Conservation (phyloP, 2,888 invertebrate genomes). For the Pollenia griseotomentosa region DNA sequence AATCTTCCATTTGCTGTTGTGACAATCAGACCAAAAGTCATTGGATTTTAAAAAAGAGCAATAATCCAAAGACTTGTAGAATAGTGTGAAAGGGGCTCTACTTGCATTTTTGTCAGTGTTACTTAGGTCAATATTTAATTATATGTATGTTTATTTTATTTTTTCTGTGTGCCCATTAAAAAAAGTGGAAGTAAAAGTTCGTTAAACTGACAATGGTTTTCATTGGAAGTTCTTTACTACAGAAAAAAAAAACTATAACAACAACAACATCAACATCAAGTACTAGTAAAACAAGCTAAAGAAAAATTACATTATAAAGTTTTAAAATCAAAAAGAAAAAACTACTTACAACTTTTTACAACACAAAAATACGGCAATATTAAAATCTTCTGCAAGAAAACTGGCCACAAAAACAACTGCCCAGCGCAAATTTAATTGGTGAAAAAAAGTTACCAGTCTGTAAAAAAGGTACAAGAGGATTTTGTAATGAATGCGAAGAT, state of each 20-base stretch:
- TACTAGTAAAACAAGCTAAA: slow-evolving; percentile 31
- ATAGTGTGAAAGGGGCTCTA: background rate
- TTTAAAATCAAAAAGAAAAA: slow-evolving; percentile 16
- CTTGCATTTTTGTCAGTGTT: slow-evolving; percentile 37
- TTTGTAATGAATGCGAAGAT: background rate
- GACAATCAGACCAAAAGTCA: background rate
- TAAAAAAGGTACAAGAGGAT: background rate
- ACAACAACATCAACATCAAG: background rate
- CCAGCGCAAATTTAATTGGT: background rate
- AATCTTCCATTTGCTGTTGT: no score
- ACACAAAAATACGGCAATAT: slow-evolving; percentile 11
- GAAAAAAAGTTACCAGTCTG: background rate
- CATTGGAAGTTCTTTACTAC: slow-evolving; percentile 53
- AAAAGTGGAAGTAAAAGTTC: slow-evolving; percentile 73
- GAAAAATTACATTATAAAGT: slow-evolving; percentile 20
- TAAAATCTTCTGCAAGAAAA: slow-evolving; percentile 1
- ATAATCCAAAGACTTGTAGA: no score
- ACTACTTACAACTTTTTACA: slow-evolving; percentile 9
- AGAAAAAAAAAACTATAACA: background rate
- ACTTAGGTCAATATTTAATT: slow-evolving; percentile 24
- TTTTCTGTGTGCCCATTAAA: slow-evolving; percentile 15
- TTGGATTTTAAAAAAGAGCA: no score
- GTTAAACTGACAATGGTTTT: slow-evolving; percentile 74
- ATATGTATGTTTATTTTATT: background rate
- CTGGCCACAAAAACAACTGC: slow-evolving; percentile 3